These are phyloP conservation scores for Dendronephthya gigantea DNA, from an alignment of 64 coral and sea anemone species.

Conservation along the genomic window DNA sequence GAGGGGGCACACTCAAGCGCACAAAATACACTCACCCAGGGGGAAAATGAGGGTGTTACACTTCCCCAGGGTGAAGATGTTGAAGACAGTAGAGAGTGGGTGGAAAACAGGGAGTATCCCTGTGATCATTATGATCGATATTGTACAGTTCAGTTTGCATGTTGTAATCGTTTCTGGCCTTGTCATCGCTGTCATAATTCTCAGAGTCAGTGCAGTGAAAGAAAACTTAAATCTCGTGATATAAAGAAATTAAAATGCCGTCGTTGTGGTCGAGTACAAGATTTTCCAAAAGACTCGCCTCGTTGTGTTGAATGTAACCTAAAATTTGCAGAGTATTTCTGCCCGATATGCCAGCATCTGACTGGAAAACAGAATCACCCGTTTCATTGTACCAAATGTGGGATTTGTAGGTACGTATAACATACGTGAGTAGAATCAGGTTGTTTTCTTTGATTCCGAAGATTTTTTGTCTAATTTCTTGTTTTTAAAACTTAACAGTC, in stretches of 20 bases:
- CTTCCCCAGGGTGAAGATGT: not conserved
- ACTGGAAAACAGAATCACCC: not conserved
- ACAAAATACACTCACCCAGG: not conserved
- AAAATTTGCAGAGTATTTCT: not conserved
- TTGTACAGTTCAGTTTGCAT: conserved; percentile 45
- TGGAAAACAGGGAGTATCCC: not conserved
- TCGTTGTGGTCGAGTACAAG: conserved; percentile 29
- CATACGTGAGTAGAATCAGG: no score
- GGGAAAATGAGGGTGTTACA: not conserved
- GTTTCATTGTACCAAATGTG: not conserved
- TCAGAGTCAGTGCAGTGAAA: conserved; percentile 12
- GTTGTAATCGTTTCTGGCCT: conserved; percentile 39
- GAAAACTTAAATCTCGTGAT: conserved; percentile 21
- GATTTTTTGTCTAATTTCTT: no score
- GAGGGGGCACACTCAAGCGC: no score
- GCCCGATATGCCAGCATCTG: not conserved
- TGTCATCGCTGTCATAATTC: conserved; percentile 64
- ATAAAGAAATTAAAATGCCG: conserved; percentile 28
- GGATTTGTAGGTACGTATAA: not conserved
- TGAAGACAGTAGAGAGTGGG: not conserved
- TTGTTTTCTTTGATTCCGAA: no score
- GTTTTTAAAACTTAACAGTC: no score
- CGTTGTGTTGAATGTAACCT: not conserved
- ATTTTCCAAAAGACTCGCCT: not conserved
- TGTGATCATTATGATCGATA: conserved; percentile 47